Conservation (phyloP, 2,113 vertebrate species). For the Nycticorax nycticorax region DNA sequence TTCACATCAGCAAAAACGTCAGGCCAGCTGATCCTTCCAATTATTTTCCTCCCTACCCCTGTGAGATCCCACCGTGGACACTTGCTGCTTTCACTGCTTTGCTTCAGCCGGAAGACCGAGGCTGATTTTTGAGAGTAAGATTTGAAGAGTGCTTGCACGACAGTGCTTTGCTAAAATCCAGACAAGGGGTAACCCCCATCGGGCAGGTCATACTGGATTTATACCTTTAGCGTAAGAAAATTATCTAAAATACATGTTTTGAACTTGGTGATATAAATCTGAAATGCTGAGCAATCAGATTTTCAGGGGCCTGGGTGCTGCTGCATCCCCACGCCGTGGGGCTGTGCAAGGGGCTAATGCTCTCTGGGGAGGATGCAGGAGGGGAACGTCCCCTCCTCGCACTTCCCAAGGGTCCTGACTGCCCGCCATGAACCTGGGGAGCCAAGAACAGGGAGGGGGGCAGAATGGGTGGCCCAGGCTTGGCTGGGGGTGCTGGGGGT, state of each 20-base stretch:
- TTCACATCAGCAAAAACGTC: conserved; percentile 24
- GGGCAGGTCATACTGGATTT: not conserved
- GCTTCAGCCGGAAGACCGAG: not conserved
- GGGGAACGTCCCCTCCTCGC: not conserved
- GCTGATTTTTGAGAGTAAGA: not conserved
- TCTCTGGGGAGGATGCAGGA: not conserved
- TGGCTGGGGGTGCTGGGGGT: not conserved
- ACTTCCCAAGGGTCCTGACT: not conserved
- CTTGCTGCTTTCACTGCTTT: not conserved
- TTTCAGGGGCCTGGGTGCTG: not conserved
- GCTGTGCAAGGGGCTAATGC: not conserved
- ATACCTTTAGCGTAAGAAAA: not conserved
- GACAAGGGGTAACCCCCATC: not conserved
- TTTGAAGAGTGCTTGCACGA: not conserved
- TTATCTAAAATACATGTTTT: not conserved
- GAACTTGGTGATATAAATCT: not conserved
- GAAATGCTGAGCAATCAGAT: not conserved
- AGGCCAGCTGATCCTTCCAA: not conserved
- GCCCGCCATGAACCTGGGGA: not conserved
- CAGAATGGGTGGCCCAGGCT: not conserved
- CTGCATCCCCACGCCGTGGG: accelerated
- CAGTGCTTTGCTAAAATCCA: not conserved
- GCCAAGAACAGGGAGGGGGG: not conserved
- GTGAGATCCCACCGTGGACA: accelerated
- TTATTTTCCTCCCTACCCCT: not conserved